Evolutionary conservation across 2,113 vertebrate species (phyloP).

Genomic region (Gallinago media): DNA sequence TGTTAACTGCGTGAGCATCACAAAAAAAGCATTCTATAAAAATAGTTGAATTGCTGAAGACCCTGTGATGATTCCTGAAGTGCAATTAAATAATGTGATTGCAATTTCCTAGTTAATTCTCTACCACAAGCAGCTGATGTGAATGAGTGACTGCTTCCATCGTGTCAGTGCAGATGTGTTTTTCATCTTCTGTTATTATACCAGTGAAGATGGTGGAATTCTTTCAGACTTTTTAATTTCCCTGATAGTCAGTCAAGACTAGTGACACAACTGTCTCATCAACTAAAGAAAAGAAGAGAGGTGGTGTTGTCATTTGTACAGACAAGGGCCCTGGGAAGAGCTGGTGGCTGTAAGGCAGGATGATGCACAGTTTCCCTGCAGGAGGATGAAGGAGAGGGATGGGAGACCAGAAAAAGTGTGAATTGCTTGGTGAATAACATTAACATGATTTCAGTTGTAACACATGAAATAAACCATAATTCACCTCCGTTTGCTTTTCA

Average conservation of each 20-base stretch:
- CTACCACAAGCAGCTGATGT: neutral
- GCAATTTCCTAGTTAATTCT: neutral
- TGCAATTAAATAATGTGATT: neutral
- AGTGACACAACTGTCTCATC: neutral
- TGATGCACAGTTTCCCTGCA: neutral
- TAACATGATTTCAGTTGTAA: neutral
- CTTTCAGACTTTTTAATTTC: neutral
- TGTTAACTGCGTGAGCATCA: neutral
- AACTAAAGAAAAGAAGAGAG: neutral
- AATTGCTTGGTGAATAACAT: neutral
- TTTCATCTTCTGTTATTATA: neutral
- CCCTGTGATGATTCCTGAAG: neutral
- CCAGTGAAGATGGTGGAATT: neutral
- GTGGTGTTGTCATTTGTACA: neutral
- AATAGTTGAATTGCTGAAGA: neutral
- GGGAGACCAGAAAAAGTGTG: neutral
- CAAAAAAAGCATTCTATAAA: neutral
- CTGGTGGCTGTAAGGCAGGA: neutral
- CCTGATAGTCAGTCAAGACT: neutral
- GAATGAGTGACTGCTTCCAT: neutral
- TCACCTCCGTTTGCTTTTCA: neutral
- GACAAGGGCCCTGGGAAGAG: neutral
- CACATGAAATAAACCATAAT: neutral
- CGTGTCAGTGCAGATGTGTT: rapidly evolving
- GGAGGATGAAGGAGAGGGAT: neutral